Evolutionary conservation across 2,113 vertebrate genomes (phyloP), one percentile per base, ranked within the genome.

Genomic region (Burhinus bistriatus): DNA sequence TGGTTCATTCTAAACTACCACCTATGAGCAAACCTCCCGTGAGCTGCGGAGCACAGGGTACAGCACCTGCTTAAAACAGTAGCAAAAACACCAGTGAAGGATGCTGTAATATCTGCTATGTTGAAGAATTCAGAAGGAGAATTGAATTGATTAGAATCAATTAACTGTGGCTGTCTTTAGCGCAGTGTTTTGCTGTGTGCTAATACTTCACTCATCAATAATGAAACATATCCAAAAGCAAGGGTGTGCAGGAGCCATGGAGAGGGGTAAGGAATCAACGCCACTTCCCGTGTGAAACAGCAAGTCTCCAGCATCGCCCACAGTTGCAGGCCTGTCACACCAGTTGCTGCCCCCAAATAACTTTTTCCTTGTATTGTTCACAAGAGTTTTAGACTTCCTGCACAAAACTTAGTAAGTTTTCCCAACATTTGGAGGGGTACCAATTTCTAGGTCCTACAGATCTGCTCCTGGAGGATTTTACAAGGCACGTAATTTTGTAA

Each of bases 401-500:
- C 82, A n/a, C 34, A 54, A 55, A 73, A 72, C n/a, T 36, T 49
- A 29, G 9, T 9, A 40, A 42, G 7, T 16, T 57, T 12, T 27
- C 12, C 26, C 42, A 77, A 1, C 9, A 16, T 42, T 64, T 64
- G 51, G 49, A 51, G 32, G 9, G 13, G 4, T 44, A 57, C 62
- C 4, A 17, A 15, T 15, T 44, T 55, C 42, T 65, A 21, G 32
- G 42, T 34, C 64, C 51, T 62, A 30, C 5, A 76, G 47, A 27
- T 47, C 42, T 61, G 34, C 40, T 59, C 36, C 47, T 25, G 15
- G 70, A 81, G 40, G 47, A 62, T 55, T 51, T 91, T 44, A 57
- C 25, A 30, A 5, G 25, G 44, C 42, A 27, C 0, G 0, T 18
- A 44, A 66, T 29, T 20, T 3, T 7, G 34, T n/a, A 38, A n/a